These are phyloP conservation scores for Adoxophyes honmai DNA, from an alignment of 1,140 invertebrate species.

Conservation along the genomic window DNA sequence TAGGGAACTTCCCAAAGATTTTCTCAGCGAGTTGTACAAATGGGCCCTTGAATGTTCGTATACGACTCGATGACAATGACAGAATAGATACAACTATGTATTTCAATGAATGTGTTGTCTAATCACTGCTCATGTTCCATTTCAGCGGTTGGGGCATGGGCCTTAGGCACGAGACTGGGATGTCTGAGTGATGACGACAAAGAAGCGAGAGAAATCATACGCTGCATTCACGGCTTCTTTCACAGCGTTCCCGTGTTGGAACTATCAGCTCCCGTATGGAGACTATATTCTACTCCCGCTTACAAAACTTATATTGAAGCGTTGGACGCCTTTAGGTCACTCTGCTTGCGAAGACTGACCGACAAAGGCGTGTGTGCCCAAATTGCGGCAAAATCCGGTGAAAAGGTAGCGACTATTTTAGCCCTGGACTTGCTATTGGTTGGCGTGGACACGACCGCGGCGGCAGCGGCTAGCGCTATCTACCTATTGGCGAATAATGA, in stretches of 20 bases:
- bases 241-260: constrained; percentile 87
- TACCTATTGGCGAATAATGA: constrained; percentile 88
- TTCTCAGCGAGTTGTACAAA: constrained; percentile 90
- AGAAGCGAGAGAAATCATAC: constrained; percentile 86
- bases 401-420: constrained; percentile 85
- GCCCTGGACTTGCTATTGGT: constrained; percentile 91
- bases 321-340: constrained; percentile 81
- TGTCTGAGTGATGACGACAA: constrained; percentile 81
- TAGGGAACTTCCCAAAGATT: constrained; percentile 84
- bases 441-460: constrained; percentile 92
- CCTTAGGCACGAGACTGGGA: constrained; percentile 87
- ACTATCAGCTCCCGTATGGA: constrained; percentile 89
- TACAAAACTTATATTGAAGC: constrained; percentile 86
- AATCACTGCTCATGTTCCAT: constrained; percentile 25
- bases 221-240: constrained; percentile 88
- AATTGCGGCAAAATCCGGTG: constrained; percentile 46
- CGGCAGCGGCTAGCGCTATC: constrained; percentile 86
- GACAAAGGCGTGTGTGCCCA: constrained; percentile 63
- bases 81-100: too few relatives aligned
- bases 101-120: background rate
- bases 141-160: constrained; percentile 88
- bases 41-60: constrained; percentile 93
- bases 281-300: constrained; percentile 84
- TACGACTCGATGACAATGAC: too few relatives aligned
- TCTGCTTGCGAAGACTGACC: constrained; percentile 64